phyloP scores from a whole-genome alignment of 2,888 invertebrate genomes.

The Geophilus truncorum region DNA sequence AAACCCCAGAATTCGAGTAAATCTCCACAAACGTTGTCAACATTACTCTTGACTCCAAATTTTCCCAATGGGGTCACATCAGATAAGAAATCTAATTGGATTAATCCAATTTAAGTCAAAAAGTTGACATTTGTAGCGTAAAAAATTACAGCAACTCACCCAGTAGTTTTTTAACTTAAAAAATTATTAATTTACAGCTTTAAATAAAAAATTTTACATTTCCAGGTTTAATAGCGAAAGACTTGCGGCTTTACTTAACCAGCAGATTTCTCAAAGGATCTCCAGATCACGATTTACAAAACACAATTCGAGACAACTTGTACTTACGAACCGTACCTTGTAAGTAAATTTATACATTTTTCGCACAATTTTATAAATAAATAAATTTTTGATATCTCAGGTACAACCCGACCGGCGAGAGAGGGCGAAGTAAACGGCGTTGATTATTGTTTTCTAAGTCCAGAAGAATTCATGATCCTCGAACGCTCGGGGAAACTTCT shows the following conservation, averaged over 20 bases:
- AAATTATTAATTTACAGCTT: too few species aligned
- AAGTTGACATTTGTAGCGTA: too few species aligned
- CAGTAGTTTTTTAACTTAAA: too few species aligned
- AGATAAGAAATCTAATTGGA: too few species aligned
- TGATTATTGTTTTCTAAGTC: slow-evolving; percentile 58
- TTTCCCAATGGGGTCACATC: too few species aligned
- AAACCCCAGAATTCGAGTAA: too few species aligned
- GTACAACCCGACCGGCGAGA: slow-evolving; percentile 56
- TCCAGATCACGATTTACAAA: slow-evolving; percentile 59
- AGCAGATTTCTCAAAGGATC: slow-evolving; percentile 57
- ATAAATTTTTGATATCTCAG: slow-evolving; percentile 43
- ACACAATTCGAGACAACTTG: slow-evolving; percentile 60
- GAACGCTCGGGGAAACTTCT: slow-evolving; percentile 57
- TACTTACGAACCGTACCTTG: slow-evolving; percentile 59
- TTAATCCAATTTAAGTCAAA: too few species aligned
- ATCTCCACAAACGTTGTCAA: too few species aligned
- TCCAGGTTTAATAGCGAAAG: slow-evolving; percentile 52
- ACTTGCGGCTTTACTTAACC: slow-evolving; percentile 55
- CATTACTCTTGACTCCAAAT: too few species aligned
- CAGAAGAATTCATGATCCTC: slow-evolving; percentile 56
- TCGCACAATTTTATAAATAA: not conserved
- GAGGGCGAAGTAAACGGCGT: slow-evolving; percentile 59
- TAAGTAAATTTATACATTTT: slow-evolving; percentile 37
- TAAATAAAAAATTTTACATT: not conserved
- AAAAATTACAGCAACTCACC: too few species aligned